Percentiles rank a stretch among this genome's conserved stretches.
phyloP scores from a whole-genome alignment of 2,113 vertebrate genomes.

The Picathartes gymnocephalus region DNA sequence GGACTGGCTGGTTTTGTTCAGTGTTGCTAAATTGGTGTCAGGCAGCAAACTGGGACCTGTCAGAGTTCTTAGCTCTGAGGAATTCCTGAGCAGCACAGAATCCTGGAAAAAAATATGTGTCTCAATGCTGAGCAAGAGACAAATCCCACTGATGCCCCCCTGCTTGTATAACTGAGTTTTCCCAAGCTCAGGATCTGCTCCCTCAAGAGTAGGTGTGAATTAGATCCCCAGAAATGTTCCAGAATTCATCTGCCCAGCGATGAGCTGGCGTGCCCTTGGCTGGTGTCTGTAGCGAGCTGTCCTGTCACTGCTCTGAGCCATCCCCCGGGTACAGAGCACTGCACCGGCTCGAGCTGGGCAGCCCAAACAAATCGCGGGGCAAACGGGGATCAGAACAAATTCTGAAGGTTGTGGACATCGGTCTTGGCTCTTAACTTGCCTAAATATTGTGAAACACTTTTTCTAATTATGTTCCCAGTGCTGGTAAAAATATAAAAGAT shows the following conservation, averaged over 20 bases:
- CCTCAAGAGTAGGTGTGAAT: not conserved
- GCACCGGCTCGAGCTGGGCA: not conserved
- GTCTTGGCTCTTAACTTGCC: not conserved
- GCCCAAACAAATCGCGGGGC: not conserved
- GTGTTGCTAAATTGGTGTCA: not conserved
- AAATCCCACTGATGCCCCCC: not conserved
- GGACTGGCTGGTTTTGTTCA: not conserved
- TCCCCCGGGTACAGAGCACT: accelerated
- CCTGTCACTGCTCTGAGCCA: not conserved
- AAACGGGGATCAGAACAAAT: not conserved
- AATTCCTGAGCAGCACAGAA: not conserved
- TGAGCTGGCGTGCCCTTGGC: not conserved
- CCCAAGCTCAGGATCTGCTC: not conserved
- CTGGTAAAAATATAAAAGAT: not conserved
- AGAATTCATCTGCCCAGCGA: not conserved
- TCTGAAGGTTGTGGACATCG: not conserved
- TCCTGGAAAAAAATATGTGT: not conserved
- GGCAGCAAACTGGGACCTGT: not conserved
- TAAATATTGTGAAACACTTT: not conserved
- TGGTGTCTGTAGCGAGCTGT: not conserved
- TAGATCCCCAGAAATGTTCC: not conserved
- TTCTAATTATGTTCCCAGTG: not conserved
- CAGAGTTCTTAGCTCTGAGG: not conserved
- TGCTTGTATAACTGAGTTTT: not conserved
- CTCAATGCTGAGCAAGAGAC: not conserved